Evolutionary conservation across 1,140 invertebrate genomes (phyloP).

Genomic region (Dermatophagoides farinae): DNA sequence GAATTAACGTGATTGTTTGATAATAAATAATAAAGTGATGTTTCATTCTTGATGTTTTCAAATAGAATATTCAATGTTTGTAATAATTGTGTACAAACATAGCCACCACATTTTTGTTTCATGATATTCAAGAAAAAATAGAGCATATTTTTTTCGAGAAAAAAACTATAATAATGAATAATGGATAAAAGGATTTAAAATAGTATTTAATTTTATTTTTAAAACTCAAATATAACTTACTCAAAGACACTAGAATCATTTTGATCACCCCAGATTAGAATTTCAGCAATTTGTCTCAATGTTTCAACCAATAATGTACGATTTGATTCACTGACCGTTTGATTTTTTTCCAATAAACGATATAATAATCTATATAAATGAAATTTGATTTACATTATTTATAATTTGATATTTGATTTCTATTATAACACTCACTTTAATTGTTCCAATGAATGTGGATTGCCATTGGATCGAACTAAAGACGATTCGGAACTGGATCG

Average conservation of each 20-base stretch:
- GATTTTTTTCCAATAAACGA: conserved; percentile 84
- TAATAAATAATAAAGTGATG: conserved; percentile 90
- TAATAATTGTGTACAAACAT: conserved; percentile 88
- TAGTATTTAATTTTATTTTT: background rate
- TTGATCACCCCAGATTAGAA: conserved; percentile 99
- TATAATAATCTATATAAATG: conserved; percentile 51
- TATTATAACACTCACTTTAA: conserved; percentile 47
- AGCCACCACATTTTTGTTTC: conserved; percentile 89
- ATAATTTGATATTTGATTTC: background rate
- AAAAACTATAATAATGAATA: conserved; percentile 45
- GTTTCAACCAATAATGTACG: conserved; percentile 87
- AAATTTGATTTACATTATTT: background rate
- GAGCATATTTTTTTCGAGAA: conserved; percentile 97
- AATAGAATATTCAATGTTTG: conserved; percentile 98
- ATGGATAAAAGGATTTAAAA: conserved; percentile 25
- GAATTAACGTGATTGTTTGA: conserved; percentile 99
- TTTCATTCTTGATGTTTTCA: conserved; percentile 97
- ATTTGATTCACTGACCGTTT: conserved; percentile 86
- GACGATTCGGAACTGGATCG: background rate
- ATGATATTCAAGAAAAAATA: conserved; percentile 92
- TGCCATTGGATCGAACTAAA: conserved; percentile 35
- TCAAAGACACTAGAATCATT: conserved; percentile 98
- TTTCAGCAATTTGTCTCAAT: conserved; percentile 87
- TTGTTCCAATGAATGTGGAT: conserved; percentile 84
- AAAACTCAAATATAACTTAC: conserved; percentile 39